A percentile compares a stretch with the other conserved stretches of the same genome.
Evolutionary conservation across 1,140 invertebrate species (phyloP).

Genomic region (Brachionus plicatilis): DNA sequence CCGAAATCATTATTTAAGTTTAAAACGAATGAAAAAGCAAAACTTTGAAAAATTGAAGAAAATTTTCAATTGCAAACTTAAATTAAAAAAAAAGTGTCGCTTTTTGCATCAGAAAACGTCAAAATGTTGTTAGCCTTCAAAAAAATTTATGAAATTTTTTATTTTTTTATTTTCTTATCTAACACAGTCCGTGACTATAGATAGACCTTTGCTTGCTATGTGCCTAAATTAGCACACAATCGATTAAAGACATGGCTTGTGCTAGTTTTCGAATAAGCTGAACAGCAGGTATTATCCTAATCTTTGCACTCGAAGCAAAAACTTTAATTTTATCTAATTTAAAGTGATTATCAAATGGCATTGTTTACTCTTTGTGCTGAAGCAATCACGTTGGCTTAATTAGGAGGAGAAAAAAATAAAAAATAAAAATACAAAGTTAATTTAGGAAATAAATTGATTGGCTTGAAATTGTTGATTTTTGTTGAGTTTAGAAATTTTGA

Average conservation of each 20-base stretch:
- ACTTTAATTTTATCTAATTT: background rate
- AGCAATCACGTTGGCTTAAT: background rate
- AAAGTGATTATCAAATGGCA: background rate
- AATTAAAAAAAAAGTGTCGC: too few relatives aligned
- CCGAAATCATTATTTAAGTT: too few relatives aligned
- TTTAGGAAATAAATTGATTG: background rate
- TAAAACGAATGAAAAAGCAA: too few relatives aligned
- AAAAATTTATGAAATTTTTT: too few relatives aligned
- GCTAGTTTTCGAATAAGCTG: background rate
- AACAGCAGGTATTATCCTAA: constrained; percentile 12
- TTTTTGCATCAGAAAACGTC: too few relatives aligned
- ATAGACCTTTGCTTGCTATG: background rate
- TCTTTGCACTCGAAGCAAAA: background rate
- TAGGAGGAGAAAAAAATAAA: background rate
- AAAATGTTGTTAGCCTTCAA: too few relatives aligned
- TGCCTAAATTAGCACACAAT: background rate
- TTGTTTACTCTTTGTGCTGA: background rate
- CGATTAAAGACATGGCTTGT: background rate
- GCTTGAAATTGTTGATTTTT: background rate
- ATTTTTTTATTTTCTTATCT: too few relatives aligned
- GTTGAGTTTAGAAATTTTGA: background rate
- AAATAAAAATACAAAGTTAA: background rate
- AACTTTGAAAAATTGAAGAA: too few relatives aligned
- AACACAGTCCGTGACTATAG: background rate
- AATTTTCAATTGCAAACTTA: too few relatives aligned